Percentiles rank a stretch among this genome's conserved stretches.
Conservation (phyloP, 2,797 vertebrate species). For the Protosalanx chinensis region DNA sequence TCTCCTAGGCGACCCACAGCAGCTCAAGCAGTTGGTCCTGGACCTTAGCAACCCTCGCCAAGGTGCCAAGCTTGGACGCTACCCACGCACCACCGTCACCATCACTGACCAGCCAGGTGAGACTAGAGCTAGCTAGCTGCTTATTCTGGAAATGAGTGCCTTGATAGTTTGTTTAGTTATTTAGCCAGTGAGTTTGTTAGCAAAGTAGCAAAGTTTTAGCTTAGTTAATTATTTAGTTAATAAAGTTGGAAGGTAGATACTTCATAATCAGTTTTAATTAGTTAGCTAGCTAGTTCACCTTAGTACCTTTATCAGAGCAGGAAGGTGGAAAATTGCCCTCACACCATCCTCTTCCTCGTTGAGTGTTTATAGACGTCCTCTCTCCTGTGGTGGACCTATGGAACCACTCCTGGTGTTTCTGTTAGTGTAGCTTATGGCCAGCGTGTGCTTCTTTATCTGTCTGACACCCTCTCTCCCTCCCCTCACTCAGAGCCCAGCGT, state of each 20-base stretch:
- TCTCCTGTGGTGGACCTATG: background rate
- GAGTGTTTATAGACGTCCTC: background rate
- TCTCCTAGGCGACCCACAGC: conserved; percentile 81
- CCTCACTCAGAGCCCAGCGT: conserved; percentile 66
- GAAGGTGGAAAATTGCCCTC: too few species aligned
- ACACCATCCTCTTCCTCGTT: background rate
- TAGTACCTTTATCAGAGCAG: too few species aligned
- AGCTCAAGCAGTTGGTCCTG: conserved; percentile 85
- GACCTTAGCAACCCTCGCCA: conserved; percentile 89
- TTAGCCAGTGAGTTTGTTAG: too few species aligned
- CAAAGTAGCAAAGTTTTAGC: too few species aligned
- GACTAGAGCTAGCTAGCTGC: conserved; percentile 1
- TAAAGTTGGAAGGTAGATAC: too few species aligned
- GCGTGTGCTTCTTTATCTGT: background rate
- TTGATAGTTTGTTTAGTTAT: background rate
- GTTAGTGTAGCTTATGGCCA: background rate
- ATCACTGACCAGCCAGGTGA: conserved; percentile 83
- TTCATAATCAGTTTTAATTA: too few species aligned
- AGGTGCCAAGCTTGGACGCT: conserved; percentile 86
- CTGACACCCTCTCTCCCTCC: background rate
- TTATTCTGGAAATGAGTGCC: background rate
- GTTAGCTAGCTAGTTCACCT: too few species aligned
- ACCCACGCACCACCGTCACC: conserved; percentile 83
- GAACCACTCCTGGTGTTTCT: background rate
- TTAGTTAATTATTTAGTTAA: too few species aligned